phyloP scores from a whole-genome alignment of 1,140 invertebrate genomes.

The Drosophila saltans region DNA sequence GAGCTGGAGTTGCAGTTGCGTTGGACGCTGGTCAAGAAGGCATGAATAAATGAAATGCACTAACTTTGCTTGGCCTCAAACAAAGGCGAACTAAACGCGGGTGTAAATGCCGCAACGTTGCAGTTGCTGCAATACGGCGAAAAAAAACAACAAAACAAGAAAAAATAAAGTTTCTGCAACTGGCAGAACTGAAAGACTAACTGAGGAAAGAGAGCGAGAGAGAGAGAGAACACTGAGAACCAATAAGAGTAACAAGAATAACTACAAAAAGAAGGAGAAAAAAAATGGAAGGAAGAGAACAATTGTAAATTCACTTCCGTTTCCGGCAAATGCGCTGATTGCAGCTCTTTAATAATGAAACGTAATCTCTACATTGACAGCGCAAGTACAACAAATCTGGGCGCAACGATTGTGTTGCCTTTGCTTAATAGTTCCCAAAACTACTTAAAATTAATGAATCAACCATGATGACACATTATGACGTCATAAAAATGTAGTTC shows the following conservation, averaged over 20 bases:
- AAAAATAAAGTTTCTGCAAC: slow-evolving; percentile 25
- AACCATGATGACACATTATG: slow-evolving; percentile 71
- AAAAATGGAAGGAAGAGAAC: neutral
- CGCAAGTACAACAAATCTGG: slow-evolving; percentile 20
- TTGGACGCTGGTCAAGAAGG: slow-evolving; percentile 59
- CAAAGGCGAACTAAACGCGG: slow-evolving; percentile 69
- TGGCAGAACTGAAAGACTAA: slow-evolving; percentile 1
- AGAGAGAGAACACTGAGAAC: neutral
- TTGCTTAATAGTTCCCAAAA: slow-evolving; percentile 67
- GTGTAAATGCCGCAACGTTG: slow-evolving; percentile 62
- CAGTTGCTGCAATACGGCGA: slow-evolving; percentile 17
- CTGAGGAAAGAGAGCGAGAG: neutral
- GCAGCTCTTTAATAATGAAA: slow-evolving; percentile 72
- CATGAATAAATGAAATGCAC: slow-evolving; percentile 79
- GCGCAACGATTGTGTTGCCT: slow-evolving; percentile 54
- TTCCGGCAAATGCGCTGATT: slow-evolving; percentile 63
- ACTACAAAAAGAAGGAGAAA: slow-evolving; percentile 11
- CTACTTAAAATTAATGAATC: slow-evolving; percentile 75
- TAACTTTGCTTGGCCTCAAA: slow-evolving; percentile 68
- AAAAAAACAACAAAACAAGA: neutral
- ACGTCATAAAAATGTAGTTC: slow-evolving; percentile 57
- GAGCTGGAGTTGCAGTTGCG: neutral
- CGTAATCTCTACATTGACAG: slow-evolving; percentile 25
- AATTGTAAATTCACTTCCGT: slow-evolving; percentile 57
- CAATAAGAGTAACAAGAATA: slow-evolving; percentile 1